Percentiles rank a stretch among this genome's conserved stretches.
Evolutionary conservation across 1,140 invertebrate species (phyloP).

Genomic region (Zaprionus inermis): DNA sequence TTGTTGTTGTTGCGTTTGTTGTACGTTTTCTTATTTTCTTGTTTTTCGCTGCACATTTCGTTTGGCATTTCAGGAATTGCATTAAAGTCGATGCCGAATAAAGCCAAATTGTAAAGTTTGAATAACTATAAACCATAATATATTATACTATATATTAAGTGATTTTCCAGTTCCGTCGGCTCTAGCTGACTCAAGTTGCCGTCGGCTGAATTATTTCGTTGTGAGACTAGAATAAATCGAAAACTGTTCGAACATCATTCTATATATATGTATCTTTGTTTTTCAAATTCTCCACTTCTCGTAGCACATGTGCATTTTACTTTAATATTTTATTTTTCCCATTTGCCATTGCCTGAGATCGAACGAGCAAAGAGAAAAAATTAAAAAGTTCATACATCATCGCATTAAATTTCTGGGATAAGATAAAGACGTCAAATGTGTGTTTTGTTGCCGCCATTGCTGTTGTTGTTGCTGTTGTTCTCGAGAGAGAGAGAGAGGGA

Average conservation of each 20-base stretch:
- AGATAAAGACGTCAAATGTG: slow-evolving; percentile 80
- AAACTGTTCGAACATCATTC: background rate
- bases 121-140: background rate
- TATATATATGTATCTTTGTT: background rate
- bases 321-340: slow-evolving; percentile 11
- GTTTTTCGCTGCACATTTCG: slow-evolving; percentile 26
- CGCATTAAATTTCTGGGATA: slow-evolving; percentile 80
- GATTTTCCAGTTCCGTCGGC: background rate
- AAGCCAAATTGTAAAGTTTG: background rate
- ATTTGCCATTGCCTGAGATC: slow-evolving; percentile 24
- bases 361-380: slow-evolving; percentile 39
- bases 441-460: slow-evolving; percentile 20
- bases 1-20: background rate
- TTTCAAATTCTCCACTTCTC: background rate
- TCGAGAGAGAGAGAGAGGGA: slow-evolving; percentile 24
- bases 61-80: slow-evolving; percentile 28
- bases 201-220: slow-evolving; percentile 8
- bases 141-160: background rate
- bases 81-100: slow-evolving; percentile 19
- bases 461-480: slow-evolving; percentile 25
- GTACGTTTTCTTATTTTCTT: background rate
- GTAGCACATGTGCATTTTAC: slow-evolving; percentile 21
- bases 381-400: slow-evolving; percentile 82
- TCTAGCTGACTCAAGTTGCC: background rate
- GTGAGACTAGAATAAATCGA: background rate